Percentiles rank a stretch among this genome's conserved stretches.
Evolutionary conservation across 2,797 vertebrate species (phyloP).

Genomic region (Emydoidea blandingii): DNA sequence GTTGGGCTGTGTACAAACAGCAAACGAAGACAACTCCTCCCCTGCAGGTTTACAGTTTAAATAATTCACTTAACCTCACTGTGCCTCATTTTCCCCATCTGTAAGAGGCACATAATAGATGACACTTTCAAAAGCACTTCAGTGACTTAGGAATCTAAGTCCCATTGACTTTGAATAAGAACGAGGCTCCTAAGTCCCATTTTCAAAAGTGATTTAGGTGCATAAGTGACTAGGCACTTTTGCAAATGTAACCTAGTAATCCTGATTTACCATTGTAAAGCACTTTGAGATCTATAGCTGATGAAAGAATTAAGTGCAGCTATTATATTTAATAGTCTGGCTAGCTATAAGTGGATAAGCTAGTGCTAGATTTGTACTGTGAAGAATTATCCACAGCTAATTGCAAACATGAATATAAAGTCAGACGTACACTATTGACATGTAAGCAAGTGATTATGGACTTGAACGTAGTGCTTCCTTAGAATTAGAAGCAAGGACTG

Average conservation of each 20-base stretch:
- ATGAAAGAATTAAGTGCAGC: background rate
- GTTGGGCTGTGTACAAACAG: background rate
- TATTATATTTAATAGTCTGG: background rate
- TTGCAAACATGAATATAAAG: slow-evolving; percentile 63
- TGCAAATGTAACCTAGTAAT: slow-evolving; percentile 1
- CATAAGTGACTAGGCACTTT: background rate
- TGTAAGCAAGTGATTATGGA: slow-evolving; percentile 58
- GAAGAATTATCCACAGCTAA: slow-evolving; percentile 55
- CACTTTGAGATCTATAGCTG: background rate
- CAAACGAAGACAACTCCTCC: background rate
- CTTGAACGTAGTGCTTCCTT: slow-evolving; percentile 27
- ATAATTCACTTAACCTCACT: background rate
- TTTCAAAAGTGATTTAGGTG: fast-evolving
- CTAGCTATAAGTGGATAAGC: slow-evolving; percentile 4
- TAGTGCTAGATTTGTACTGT: slow-evolving; percentile 21
- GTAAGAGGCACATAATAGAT: background rate
- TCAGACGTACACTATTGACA: slow-evolving; percentile 57
- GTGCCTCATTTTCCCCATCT: background rate
- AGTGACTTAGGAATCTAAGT: background rate
- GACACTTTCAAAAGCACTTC: background rate
- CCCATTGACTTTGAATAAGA: background rate
- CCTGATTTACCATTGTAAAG: background rate
- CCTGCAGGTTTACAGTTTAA: background rate
- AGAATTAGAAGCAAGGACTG: slow-evolving; percentile 59
- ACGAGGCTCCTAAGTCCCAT: background rate